Evolutionary conservation across 2,797 vertebrate genomes (phyloP).

Genomic region (Phaenicophaeus curvirostris): DNA sequence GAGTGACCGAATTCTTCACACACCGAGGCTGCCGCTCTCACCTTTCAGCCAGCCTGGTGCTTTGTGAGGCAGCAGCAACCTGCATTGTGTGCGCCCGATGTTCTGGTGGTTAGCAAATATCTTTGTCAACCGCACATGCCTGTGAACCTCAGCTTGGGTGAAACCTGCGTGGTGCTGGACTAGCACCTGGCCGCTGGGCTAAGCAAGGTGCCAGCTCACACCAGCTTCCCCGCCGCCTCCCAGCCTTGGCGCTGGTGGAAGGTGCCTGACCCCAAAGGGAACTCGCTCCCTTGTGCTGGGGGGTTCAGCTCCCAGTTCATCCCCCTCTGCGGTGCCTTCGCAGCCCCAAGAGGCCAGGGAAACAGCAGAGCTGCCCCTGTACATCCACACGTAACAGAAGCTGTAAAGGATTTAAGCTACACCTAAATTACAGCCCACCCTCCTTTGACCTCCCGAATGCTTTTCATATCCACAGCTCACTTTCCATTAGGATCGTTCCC

Average conservation of each 20-base stretch:
- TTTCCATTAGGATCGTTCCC: not conserved
- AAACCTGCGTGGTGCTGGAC: not conserved
- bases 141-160: not conserved
- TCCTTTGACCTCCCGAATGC: not conserved
- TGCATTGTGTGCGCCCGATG: fast-evolving
- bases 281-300: not conserved
- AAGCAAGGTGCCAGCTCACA: fast-evolving
- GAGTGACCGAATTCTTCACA: not conserved
- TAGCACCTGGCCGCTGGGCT: not conserved
- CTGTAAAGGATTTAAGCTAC: not conserved
- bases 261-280: not conserved
- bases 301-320: not conserved
- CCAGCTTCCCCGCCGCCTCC: not conserved
- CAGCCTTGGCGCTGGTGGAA: fast-evolving
- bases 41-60: no score
- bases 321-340: not conserved
- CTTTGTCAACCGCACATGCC: not conserved
- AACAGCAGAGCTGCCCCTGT: not conserved
- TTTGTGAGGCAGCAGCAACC: not conserved
- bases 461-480: not conserved
- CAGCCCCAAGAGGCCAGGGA: not conserved
- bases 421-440: not conserved
- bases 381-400: not conserved
- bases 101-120: not conserved
- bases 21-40: not conserved